A percentile compares a stretch with the other conserved stretches of the same genome.
Evolutionary conservation across 2,113 vertebrate species (phyloP).

Genomic region (Siniperca knerii): DNA sequence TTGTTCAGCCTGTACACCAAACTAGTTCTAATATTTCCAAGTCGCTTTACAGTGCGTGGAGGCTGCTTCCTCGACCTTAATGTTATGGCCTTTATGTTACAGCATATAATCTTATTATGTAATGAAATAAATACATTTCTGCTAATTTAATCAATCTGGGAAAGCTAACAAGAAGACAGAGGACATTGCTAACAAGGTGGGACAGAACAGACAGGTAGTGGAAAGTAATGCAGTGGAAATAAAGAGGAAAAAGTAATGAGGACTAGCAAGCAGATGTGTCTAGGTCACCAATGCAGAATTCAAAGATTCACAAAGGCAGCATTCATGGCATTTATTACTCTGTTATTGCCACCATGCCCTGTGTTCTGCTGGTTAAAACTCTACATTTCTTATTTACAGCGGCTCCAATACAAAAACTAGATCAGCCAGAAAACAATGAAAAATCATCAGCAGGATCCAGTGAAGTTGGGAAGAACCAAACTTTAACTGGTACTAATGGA

Average conservation of each 20-base stretch:
- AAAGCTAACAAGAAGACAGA: constrained; percentile 2
- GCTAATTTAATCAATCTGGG: background rate
- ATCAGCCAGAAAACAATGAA: rapidly evolving
- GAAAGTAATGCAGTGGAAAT: background rate
- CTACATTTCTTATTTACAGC: constrained; percentile 15
- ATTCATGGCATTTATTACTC: background rate
- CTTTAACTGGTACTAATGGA: rapidly evolving
- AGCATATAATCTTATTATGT: constrained; percentile 14
- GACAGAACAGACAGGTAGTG: background rate
- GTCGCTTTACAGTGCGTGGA: background rate
- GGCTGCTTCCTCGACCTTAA: background rate
- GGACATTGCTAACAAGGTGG: background rate
- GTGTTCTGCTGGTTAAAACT: background rate
- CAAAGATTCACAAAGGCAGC: background rate
- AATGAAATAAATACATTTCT: background rate
- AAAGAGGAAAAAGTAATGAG: background rate
- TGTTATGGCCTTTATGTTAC: background rate
- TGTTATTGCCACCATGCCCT: background rate
- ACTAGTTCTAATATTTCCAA: background rate
- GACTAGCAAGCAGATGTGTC: background rate
- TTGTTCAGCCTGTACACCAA: background rate
- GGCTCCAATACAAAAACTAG: rapidly evolving
- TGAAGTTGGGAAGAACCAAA: background rate
- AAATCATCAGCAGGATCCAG: rapidly evolving
- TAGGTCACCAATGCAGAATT: background rate